phyloP scores from a whole-genome alignment of 2,113 vertebrate genomes.

The Cryptomyrus ogoouensis region DNA sequence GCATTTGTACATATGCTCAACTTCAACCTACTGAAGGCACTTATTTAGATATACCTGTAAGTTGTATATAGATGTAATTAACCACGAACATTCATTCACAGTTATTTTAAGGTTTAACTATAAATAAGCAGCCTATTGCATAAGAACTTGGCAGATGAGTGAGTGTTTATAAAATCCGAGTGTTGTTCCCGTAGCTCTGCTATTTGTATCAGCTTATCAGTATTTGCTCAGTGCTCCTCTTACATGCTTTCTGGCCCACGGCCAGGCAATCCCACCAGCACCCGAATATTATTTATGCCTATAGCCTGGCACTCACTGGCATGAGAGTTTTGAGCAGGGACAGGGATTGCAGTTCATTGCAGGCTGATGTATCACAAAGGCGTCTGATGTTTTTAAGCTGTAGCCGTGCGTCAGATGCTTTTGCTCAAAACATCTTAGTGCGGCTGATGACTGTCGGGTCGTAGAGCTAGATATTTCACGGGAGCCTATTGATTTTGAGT shows the following conservation, averaged over 20 bases:
- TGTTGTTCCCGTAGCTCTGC: neutral
- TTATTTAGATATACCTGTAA: neutral
- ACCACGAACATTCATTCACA: neutral
- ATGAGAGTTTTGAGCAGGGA: neutral
- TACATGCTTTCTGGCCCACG: neutral
- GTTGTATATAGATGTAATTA: neutral
- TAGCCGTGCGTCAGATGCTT: neutral
- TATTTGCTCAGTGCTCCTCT: neutral
- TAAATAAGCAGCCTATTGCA: neutral
- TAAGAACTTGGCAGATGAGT: neutral
- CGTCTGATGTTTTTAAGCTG: neutral
- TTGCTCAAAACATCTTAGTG: neutral
- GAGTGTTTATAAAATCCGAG: constrained; percentile 1
- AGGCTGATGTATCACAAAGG: neutral
- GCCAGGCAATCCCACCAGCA: neutral
- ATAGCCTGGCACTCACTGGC: neutral
- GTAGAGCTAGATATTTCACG: neutral
- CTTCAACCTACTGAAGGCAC: neutral
- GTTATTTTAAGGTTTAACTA: neutral
- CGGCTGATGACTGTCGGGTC: neutral
- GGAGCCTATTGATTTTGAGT: neutral
- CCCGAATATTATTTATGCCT: neutral
- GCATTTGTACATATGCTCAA: neutral
- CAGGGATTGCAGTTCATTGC: neutral
- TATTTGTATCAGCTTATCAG: neutral